A percentile compares a stretch with the other conserved stretches of the same genome.
Evolutionary conservation across 2,113 vertebrate genomes (phyloP).

Genomic region (Speoplatyrhinus poulsoni): DNA sequence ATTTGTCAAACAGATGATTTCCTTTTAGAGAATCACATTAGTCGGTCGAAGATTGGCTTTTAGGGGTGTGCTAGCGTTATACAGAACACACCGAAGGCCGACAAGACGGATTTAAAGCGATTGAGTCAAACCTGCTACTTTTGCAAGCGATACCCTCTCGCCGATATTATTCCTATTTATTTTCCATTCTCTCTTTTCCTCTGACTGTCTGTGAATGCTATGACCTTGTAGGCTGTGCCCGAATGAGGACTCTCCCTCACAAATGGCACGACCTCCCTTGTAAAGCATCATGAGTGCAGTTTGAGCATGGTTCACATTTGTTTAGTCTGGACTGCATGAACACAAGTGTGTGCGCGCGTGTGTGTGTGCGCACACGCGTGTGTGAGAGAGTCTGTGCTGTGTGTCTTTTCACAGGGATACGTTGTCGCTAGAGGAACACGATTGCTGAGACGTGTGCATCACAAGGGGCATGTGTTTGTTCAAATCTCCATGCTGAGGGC

Average conservation of each 20-base stretch:
- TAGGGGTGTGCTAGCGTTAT: no score
- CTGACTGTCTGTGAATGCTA: constrained; percentile 3
- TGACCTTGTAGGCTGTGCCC: no score
- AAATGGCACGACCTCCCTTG: constrained; percentile 17
- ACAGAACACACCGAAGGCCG: neutral
- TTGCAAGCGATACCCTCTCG: neutral
- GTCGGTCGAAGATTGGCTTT: no score
- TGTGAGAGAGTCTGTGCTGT: neutral
- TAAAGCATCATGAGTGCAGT: neutral
- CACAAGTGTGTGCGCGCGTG: neutral
- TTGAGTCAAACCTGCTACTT: neutral
- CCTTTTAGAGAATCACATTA: no score
- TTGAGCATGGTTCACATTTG: constrained; percentile 17
- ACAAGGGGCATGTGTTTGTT: constrained; percentile 10
- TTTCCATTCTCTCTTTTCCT: neutral
- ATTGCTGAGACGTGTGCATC: constrained; percentile 14
- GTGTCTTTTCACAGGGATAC: constrained; percentile 4
- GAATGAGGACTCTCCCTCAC: constrained; percentile 2
- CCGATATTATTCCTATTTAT: constrained; percentile 16
- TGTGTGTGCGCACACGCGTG: neutral
- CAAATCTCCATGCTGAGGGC: constrained; percentile 29
- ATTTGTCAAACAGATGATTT: no score
- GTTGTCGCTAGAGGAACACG: neutral
- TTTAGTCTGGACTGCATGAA: constrained; percentile 40
- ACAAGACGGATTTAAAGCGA: neutral